phyloP scores from a whole-genome alignment of 2,113 vertebrate genomes.

The Tylochromis polylepis region DNA sequence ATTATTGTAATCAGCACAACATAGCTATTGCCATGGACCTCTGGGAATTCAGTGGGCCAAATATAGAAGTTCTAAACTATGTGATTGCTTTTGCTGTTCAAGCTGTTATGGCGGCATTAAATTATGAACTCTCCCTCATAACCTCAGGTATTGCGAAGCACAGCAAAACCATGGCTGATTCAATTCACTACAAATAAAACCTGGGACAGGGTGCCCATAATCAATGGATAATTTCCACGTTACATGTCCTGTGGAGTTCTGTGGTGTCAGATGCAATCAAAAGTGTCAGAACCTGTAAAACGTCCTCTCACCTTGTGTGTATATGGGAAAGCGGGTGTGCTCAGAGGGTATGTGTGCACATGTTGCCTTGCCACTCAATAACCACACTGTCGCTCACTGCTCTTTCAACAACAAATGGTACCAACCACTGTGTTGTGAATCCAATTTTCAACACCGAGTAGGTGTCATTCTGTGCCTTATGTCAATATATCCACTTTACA shows the following conservation, averaged over 20 bases:
- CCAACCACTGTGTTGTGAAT: slow-evolving; percentile 53
- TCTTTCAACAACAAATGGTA: slow-evolving; percentile 58
- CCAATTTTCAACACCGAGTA: slow-evolving; percentile 58
- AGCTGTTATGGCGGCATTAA: slow-evolving; percentile 53
- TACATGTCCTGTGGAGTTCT: slow-evolving; percentile 55
- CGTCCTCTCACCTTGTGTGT: slow-evolving; percentile 24
- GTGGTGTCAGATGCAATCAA: slow-evolving; percentile 61
- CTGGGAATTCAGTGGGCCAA: slow-evolving; percentile 38
- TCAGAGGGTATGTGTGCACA: background rate
- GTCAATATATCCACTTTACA: slow-evolving; percentile 32
- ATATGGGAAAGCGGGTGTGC: background rate
- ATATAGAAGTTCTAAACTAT: slow-evolving; percentile 21
- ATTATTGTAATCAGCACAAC: slow-evolving; percentile 58
- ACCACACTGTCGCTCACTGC: slow-evolving; percentile 6
- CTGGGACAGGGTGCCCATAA: slow-evolving; percentile 31
- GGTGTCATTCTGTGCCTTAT: slow-evolving; percentile 44
- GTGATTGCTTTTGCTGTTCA: slow-evolving; percentile 54
- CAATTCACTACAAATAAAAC: slow-evolving; percentile 54
- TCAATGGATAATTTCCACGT: slow-evolving; percentile 66
- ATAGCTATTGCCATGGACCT: slow-evolving; percentile 29
- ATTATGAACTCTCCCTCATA: slow-evolving; percentile 55
- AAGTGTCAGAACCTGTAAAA: slow-evolving; percentile 63
- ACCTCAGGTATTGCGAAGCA: slow-evolving; percentile 55
- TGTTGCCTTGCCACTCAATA: slow-evolving; percentile 43
- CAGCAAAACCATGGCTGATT: slow-evolving; percentile 49